phyloP scores from a whole-genome alignment of 2,113 vertebrate species.

The Myotis lucifugus region DNA sequence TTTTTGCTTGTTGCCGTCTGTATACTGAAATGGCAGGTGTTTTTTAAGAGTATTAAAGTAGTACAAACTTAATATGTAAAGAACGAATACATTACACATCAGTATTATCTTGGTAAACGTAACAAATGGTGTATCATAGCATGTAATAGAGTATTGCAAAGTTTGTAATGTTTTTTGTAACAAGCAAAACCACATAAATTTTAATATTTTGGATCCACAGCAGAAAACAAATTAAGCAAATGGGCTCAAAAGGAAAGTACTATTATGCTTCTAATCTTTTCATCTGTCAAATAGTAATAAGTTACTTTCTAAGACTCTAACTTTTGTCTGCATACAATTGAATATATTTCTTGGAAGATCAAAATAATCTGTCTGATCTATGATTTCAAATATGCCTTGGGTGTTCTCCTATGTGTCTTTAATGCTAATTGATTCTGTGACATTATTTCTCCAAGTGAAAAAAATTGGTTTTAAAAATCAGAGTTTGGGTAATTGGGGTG shows the following conservation, averaged over 20 bases:
- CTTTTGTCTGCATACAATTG: background rate
- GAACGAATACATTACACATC: background rate
- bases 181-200: background rate
- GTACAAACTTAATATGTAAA: background rate
- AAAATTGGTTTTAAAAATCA: constrained; percentile 23
- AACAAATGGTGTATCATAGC: background rate
- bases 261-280: background rate
- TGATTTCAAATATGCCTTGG: background rate
- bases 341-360: background rate
- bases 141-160: background rate
- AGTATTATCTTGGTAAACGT: background rate
- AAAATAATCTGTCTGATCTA: background rate
- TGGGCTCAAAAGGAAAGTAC: background rate
- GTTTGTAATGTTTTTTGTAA: background rate
- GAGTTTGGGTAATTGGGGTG: background rate
- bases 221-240: background rate
- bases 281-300: background rate
- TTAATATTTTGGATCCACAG: constrained; percentile 10
- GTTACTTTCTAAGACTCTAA: background rate
- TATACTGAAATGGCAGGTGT: background rate
- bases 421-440: background rate
- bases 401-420: background rate
- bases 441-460: constrained; percentile 19
- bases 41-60: background rate
- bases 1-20: background rate